phyloP scores from a whole-genome alignment of 2,113 vertebrate genomes.

The Uropsilus gracilis region DNA sequence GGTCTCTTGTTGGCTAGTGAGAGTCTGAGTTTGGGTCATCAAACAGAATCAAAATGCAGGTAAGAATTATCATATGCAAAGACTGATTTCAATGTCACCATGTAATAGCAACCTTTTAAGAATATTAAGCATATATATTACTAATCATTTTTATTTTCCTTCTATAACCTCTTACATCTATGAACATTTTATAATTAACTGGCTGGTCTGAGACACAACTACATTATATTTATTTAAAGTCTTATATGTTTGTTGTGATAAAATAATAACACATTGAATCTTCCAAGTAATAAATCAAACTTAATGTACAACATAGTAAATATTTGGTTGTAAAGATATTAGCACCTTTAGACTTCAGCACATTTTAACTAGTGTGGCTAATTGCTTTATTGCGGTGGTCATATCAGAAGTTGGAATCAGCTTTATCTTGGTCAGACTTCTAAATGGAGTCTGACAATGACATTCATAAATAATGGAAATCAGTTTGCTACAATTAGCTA shows the following conservation, averaged over 20 bases:
- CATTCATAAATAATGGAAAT: constrained; percentile 83
- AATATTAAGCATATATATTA: constrained; percentile 34
- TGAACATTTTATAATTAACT: constrained; percentile 32
- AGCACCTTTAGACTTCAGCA: constrained; percentile 5
- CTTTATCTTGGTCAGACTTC: constrained; percentile 75
- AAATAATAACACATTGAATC: constrained; percentile 11
- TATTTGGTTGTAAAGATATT: constrained; percentile 63
- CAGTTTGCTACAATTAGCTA: constrained; percentile 81
- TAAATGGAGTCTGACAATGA: constrained; percentile 82
- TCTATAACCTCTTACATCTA: neutral
- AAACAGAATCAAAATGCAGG: neutral
- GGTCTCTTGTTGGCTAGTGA: neutral
- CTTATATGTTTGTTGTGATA: constrained; percentile 20
- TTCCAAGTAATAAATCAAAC: constrained; percentile 47
- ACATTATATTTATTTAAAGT: neutral
- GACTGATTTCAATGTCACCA: neutral
- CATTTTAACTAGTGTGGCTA: constrained; percentile 75
- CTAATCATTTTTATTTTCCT: constrained; percentile 28
- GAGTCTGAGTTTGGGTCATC: neutral
- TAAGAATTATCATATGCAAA: neutral
- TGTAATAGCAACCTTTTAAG: constrained; percentile 27
- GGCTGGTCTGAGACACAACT: neutral
- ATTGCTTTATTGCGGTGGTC: constrained; percentile 78
- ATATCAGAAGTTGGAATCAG: constrained; percentile 66
- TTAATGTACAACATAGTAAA: constrained; percentile 19